Conservation (phyloP, 1,140 invertebrate species). For the Centruroides vittatus region DNA sequence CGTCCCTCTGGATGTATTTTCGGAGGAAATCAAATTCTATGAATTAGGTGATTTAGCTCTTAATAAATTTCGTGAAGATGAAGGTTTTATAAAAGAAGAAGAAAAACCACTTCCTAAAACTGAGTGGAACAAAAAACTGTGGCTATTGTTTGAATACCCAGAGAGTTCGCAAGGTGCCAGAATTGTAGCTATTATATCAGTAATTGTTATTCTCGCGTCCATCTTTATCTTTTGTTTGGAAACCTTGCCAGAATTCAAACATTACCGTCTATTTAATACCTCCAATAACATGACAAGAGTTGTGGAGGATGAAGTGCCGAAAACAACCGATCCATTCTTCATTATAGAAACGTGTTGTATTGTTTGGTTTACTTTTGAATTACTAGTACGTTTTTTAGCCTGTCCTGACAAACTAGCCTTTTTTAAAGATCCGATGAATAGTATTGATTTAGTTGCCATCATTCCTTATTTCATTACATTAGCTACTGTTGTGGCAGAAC, state of each 20-base stretch:
- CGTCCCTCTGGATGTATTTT: conserved; percentile 95
- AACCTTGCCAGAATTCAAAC: conserved; percentile 97
- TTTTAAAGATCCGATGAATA: conserved; percentile 98
- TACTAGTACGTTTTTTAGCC: conserved; percentile 93
- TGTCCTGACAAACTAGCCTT: conserved; percentile 97
- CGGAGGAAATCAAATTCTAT: conserved; percentile 98
- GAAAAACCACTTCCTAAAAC: conserved; percentile 88
- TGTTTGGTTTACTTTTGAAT: conserved; percentile 97
- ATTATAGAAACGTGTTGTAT: conserved; percentile 96
- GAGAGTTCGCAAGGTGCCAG: conserved; percentile 97
- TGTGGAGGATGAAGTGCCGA: conserved; percentile 89
- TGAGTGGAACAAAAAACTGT: conserved; percentile 83
- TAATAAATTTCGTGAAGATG: conserved; percentile 75
- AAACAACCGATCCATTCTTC: conserved; percentile 95
- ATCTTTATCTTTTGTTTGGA: conserved; percentile 99
- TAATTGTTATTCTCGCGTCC: conserved; percentile 95
- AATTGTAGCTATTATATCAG: conserved; percentile 97
- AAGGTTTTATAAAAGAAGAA: conserved; percentile 46
- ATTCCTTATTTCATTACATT: conserved; percentile 99
- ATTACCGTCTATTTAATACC: conserved; percentile 93
- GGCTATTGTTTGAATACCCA: conserved; percentile 98
- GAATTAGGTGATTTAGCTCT: conserved; percentile 92
- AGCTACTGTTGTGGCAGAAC: conserved; percentile 78
- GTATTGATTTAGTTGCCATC: conserved; percentile 98
- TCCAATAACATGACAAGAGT: conserved; percentile 87